A percentile compares a stretch with the other conserved stretches of the same genome.
These are phyloP conservation scores for Burhinus oedicnemus DNA, from an alignment of 2,113 vertebrate species.

Conservation along the genomic window DNA sequence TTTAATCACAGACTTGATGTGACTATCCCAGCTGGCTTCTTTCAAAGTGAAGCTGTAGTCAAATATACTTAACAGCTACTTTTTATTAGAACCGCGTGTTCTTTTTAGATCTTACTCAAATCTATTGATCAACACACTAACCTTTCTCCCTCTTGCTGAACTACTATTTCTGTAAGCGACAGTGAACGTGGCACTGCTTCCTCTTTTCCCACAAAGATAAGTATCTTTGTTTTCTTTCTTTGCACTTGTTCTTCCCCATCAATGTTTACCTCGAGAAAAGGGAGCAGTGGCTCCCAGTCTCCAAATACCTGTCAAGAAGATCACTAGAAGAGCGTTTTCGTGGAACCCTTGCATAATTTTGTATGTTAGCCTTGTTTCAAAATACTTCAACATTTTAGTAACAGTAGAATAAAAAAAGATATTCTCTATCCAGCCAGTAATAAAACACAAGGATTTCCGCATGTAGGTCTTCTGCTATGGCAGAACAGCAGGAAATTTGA, in stretches of 20 bases:
- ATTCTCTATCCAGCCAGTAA: background rate
- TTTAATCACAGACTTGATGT: background rate
- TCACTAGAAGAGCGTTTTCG: background rate
- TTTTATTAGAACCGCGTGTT: background rate
- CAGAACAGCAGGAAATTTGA: background rate
- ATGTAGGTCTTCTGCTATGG: background rate
- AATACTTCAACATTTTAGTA: background rate
- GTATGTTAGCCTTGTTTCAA: background rate
- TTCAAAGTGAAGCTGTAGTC: background rate
- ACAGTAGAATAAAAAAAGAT: background rate
- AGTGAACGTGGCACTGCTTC: background rate
- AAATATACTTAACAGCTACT: background rate
- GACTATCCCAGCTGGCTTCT: background rate
- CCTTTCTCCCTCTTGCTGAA: background rate
- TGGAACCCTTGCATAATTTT: background rate
- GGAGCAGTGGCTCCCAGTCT: background rate
- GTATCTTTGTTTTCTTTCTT: background rate
- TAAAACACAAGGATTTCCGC: background rate
- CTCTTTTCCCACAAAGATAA: constrained; percentile 4
- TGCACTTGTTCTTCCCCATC: background rate
- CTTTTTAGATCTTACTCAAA: background rate
- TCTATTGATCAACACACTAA: background rate
- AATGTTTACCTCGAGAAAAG: background rate
- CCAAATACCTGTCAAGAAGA: background rate
- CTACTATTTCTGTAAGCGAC: background rate